Conservation (phyloP, 1,140 invertebrate species). For the Sarcophaga peregrina region DNA sequence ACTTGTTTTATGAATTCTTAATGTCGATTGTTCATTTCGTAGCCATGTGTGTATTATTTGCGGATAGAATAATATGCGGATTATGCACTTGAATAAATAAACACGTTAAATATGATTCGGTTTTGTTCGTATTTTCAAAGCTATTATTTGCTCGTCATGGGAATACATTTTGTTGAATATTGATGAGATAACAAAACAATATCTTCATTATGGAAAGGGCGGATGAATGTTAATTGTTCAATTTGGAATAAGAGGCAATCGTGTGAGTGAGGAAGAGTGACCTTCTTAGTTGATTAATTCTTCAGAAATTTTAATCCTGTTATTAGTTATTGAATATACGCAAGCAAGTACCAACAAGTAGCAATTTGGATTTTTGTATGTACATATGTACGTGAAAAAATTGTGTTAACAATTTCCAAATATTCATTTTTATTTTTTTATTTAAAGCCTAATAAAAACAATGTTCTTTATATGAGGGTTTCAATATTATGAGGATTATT, state of each 20-base stretch:
- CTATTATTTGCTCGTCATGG: background rate
- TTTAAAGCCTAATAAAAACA: too few relatives aligned
- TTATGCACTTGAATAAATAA: conserved; percentile 22
- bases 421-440: background rate
- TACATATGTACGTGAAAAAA: too few relatives aligned
- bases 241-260: background rate
- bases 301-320: conserved; percentile 3
- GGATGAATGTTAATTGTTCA: background rate
- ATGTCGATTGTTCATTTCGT: background rate
- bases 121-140: background rate
- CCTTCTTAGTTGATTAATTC: conserved; percentile 11
- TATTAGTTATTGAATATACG: background rate
- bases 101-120: conserved; percentile 2
- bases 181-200: background rate
- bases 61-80: conserved; percentile 26
- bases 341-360: background rate
- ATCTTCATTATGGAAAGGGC: background rate
- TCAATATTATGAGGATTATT: too few relatives aligned
- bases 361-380: background rate
- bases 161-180: conserved; percentile 4
- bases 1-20: background rate
- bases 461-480: too few relatives aligned
- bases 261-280: background rate
- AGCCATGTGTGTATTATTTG: conserved; percentile 24
- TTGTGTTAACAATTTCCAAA: background rate